Percentiles rank a stretch among this genome's conserved stretches.
Evolutionary conservation across 1,140 invertebrate genomes (phyloP).

Genomic region (Hylyphantes graminicola): DNA sequence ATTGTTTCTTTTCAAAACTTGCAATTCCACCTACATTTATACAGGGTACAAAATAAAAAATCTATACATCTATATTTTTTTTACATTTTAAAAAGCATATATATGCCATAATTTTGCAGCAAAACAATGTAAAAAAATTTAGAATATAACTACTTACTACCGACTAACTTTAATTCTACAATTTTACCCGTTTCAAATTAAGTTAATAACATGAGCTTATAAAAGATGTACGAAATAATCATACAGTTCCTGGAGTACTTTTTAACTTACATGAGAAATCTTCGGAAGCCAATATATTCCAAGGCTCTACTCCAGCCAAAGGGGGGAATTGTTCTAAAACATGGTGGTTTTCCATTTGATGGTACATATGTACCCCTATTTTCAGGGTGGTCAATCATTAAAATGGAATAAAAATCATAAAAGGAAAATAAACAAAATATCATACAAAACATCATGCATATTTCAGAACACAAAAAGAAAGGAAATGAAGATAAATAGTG

Average conservation of each 20-base stretch:
- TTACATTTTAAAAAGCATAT: not conserved
- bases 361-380: constrained; percentile 52
- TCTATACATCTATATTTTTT: too few relatives aligned
- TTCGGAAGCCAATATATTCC: constrained; percentile 39
- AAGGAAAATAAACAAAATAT: constrained; percentile 33
- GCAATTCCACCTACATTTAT: too few relatives aligned
- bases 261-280: constrained; percentile 53
- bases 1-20: too few relatives aligned
- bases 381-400: constrained; percentile 50
- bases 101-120: not conserved
- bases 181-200: not conserved
- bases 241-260: constrained; percentile 36
- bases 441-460: constrained; percentile 30
- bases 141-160: not conserved
- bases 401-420: constrained; percentile 34
- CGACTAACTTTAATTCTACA: not conserved
- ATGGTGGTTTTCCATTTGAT: constrained; percentile 48
- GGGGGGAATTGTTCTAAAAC: constrained; percentile 19
- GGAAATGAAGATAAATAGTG: not conserved
- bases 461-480: not conserved
- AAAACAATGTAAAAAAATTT: not conserved
- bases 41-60: too few relatives aligned
- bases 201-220: not conserved
- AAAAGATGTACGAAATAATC: constrained; percentile 1
- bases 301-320: constrained; percentile 35